phyloP scores from a whole-genome alignment of 1,140 invertebrate genomes.

The Drosophila azteca region DNA sequence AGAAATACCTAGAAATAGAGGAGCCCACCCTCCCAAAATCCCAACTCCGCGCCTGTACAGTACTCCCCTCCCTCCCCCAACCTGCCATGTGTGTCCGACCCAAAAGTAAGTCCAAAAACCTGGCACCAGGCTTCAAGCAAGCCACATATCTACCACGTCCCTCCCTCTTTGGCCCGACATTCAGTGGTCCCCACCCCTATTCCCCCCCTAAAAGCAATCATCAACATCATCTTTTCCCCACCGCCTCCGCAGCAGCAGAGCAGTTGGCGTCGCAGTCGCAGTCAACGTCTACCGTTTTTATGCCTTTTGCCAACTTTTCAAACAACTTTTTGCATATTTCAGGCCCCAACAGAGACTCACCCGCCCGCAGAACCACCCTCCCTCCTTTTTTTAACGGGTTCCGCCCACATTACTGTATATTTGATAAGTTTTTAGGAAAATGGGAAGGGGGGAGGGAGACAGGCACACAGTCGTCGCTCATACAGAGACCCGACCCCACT shows the following conservation, averaged over 20 bases:
- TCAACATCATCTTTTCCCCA: constrained; percentile 18
- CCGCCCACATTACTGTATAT: constrained; percentile 66
- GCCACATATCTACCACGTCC: too few species aligned
- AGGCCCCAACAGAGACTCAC: constrained; percentile 12
- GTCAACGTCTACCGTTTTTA: constrained; percentile 48
- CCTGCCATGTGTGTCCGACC: too few species aligned
- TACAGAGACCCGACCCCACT: background rate
- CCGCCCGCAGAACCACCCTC: too few species aligned
- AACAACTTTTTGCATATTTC: constrained; percentile 75
- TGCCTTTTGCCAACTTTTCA: constrained; percentile 62
- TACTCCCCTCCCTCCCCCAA: too few species aligned
- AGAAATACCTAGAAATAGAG: too few species aligned
- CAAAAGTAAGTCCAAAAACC: too few species aligned
- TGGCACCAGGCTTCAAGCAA: too few species aligned
- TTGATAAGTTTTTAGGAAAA: constrained; percentile 50
- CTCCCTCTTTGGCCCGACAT: background rate
- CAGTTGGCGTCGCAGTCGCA: constrained; percentile 11
- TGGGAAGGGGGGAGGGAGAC: background rate
- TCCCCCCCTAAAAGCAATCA: constrained; percentile 1
- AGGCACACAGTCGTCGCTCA: too few species aligned
- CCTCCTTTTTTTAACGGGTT: constrained; percentile 1
- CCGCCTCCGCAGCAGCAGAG: background rate
- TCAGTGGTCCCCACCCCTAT: background rate
- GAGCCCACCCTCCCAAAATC: too few species aligned
- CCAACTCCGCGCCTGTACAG: too few species aligned